phyloP scores from a whole-genome alignment of 2,797 vertebrate genomes.

The Oceanodroma leucorhoa region DNA sequence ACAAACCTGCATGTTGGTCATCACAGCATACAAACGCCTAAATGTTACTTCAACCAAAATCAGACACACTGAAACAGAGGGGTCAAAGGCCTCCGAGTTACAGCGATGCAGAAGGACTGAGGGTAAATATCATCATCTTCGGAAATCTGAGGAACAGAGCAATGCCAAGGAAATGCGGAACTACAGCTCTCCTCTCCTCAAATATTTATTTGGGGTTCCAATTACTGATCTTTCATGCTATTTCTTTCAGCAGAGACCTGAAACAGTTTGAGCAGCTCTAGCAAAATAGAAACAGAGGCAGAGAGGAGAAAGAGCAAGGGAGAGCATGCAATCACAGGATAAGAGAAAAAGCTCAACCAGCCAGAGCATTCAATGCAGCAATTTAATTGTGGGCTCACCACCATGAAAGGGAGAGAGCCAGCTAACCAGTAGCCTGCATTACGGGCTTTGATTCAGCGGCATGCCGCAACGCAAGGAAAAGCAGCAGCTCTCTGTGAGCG shows the following conservation, averaged over 20 bases:
- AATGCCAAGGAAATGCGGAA: neutral
- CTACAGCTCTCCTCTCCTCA: neutral
- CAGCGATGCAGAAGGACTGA: neutral
- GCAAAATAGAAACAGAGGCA: neutral
- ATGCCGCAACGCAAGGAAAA: neutral
- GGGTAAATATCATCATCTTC: neutral
- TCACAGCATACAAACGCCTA: neutral
- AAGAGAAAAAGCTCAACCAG: conserved; percentile 1
- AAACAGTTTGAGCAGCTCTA: neutral
- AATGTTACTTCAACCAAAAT: neutral
- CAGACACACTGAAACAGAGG: neutral
- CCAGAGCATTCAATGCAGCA: neutral
- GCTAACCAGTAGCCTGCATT: neutral
- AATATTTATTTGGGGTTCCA: conserved; percentile 23
- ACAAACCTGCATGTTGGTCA: neutral
- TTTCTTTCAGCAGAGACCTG: neutral
- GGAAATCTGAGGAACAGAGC: neutral
- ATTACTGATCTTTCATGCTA: neutral
- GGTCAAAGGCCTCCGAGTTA: neutral
- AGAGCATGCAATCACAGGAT: neutral
- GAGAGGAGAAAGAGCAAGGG: neutral
- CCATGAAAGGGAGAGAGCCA: neutral
- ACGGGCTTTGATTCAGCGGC: neutral
- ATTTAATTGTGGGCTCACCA: conserved; percentile 32
- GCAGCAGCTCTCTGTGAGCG: accelerated